Evolutionary conservation across 2,113 vertebrate genomes (phyloP).

Genomic region (Poeciliopsis occidentalis): DNA sequence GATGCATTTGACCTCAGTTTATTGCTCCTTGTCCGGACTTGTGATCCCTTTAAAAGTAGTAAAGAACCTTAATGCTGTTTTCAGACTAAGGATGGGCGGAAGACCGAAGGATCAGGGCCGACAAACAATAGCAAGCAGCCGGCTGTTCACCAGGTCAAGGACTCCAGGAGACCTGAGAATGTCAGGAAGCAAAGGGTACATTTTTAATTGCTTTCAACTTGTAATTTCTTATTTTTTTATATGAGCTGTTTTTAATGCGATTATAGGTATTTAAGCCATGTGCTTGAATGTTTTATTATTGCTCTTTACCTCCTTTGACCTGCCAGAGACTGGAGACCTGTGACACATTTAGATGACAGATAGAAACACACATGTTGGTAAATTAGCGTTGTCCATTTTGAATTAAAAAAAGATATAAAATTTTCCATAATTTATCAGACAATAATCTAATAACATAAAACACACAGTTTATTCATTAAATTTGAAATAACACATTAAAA

Average conservation of each 20-base stretch:
- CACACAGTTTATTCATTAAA: too few species aligned
- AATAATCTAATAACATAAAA: too few species aligned
- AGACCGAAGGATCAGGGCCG: constrained; percentile 35
- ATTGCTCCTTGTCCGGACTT: background rate
- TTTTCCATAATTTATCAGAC: background rate
- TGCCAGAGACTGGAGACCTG: too few species aligned
- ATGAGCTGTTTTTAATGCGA: too few species aligned
- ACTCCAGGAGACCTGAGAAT: constrained; percentile 75
- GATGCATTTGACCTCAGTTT: background rate
- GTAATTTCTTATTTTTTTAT: too few species aligned
- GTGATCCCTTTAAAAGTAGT: background rate
- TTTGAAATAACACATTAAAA: too few species aligned
- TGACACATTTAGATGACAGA: too few species aligned
- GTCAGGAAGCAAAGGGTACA: constrained; percentile 79
- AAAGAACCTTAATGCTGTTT: background rate
- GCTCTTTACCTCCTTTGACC: too few species aligned
- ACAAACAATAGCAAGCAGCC: constrained; percentile 61
- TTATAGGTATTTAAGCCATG: too few species aligned
- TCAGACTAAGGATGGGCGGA: constrained; percentile 71
- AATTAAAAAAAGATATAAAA: background rate
- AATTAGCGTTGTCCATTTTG: background rate
- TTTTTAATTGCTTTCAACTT: background rate
- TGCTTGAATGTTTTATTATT: too few species aligned
- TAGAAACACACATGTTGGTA: too few species aligned
- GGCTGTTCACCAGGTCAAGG: constrained; percentile 62